These are phyloP conservation scores for Branchinecta lindahli DNA, from an alignment of 1,140 invertebrate species.

Conservation along the genomic window DNA sequence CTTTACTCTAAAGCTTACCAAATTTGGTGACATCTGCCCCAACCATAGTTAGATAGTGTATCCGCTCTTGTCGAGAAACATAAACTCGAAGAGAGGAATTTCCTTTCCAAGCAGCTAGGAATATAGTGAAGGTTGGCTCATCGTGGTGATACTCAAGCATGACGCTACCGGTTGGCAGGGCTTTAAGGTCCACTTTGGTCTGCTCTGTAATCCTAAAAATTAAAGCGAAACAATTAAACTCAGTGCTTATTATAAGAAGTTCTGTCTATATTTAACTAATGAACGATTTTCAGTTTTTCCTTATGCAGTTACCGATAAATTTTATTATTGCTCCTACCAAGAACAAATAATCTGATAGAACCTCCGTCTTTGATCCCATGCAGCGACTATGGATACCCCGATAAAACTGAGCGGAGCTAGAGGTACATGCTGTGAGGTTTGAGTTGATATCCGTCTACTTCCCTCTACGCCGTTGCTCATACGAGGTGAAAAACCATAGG, in stretches of 20 bases:
- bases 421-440: too few species aligned
- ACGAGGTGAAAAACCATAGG: too few species aligned
- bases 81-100: slow-evolving; percentile 68
- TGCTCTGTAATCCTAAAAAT: neutral
- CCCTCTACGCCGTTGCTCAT: too few species aligned
- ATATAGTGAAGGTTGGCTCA: slow-evolving; percentile 39
- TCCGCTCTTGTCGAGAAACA: slow-evolving; percentile 57
- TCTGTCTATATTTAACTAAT: neutral
- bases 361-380: too few species aligned
- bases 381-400: too few species aligned
- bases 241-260: neutral
- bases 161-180: slow-evolving; percentile 52
- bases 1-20: slow-evolving; percentile 32
- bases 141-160: slow-evolving; percentile 48
- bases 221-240: slow-evolving; percentile 12
- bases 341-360: too few species aligned
- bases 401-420: too few species aligned
- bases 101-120: slow-evolving; percentile 80
- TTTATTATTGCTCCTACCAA: too few species aligned
- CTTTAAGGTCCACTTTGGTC: neutral
- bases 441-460: too few species aligned
- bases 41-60: slow-evolving; percentile 67
- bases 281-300: neutral
- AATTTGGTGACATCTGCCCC: slow-evolving; percentile 66
- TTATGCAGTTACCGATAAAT: neutral